Base-by-base conservation (phyloP, 2,113 vertebrate species). In the Corythaeola cristata region DNA sequence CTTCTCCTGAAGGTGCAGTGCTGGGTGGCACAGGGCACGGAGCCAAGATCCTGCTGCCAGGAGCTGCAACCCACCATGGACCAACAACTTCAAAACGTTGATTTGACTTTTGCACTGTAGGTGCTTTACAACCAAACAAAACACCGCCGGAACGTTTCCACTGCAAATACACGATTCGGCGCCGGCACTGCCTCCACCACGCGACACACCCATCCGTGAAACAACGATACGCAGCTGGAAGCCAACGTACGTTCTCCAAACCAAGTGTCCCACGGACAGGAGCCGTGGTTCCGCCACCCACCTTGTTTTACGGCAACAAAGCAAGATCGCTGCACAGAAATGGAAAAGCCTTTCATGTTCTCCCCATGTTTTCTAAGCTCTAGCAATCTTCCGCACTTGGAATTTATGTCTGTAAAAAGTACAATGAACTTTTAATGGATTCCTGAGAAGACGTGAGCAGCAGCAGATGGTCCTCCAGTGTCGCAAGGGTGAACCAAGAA, bases 231-330 rank as follows among this genome's bases (percentile, higher is more conserved):
- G 0, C 8, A 44, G 41, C 56, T 68, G 64, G 88, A 72, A 85
- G 62, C 27, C 82, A 60, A 10, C 1, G 5, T 4, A 12, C 0
- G 0, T 24, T 44, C 77, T n/a, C 60, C 16, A 7, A 62, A 52
- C 32, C 53, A 24, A 18, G 49, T 5, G 32, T 14, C 52, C 49
- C 56, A 35, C 1, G 12, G 13, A 62, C 9, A 75, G n/a, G 26
- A 78, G 24, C 67, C 39, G 35, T 8, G 6, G 15, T 22, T 22
- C 37, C 63, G 49, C 10, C 50, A 44, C 24, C 32, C 35, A 39
- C 19, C 9, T 11, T 59, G 24, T 59, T 85, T 49, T 37, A 68
- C 33, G 56, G 18, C 32, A 76, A 53, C 8, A 8, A 49, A 67
- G 24, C 39, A 52, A 55, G 39, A 71, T 50, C 6, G 4, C 32